phyloP scores from a whole-genome alignment of 64 coral and sea anemone species.

The Hydrozoanthus tunicans region DNA sequence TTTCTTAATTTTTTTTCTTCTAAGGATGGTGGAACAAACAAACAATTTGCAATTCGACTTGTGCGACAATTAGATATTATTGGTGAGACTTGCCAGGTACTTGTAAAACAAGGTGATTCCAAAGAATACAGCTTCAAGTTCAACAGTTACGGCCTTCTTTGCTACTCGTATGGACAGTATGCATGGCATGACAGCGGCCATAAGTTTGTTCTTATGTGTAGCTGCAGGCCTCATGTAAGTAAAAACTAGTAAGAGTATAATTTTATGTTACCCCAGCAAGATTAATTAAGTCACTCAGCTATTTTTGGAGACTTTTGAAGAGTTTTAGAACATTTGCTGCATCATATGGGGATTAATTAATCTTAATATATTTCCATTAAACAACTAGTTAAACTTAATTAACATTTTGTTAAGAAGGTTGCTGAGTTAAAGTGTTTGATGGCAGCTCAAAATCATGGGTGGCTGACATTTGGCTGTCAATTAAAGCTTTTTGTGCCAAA shows the following conservation, averaged over 20 bases:
- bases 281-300: too few relatives aligned
- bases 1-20: not conserved
- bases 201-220: slow-evolving; percentile 28
- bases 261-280: too few relatives aligned
- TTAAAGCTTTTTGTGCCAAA: too few relatives aligned
- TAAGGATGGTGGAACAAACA: slow-evolving; percentile 44
- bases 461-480: too few relatives aligned
- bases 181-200: slow-evolving; percentile 23
- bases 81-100: slow-evolving; percentile 28
- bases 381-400: too few relatives aligned
- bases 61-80: not conserved
- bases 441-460: too few relatives aligned
- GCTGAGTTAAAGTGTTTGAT: too few relatives aligned
- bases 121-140: slow-evolving; percentile 45
- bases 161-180: slow-evolving; percentile 22
- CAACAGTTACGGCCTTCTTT: slow-evolving; percentile 9
- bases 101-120: slow-evolving; percentile 15
- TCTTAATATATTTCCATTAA: too few relatives aligned
- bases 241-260: not conserved
- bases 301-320: too few relatives aligned
- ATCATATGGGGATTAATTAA: too few relatives aligned
- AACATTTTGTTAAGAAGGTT: too few relatives aligned
- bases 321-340: too few relatives aligned
- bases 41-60: slow-evolving; percentile 1
- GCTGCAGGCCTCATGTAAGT: not conserved